phyloP scores from a whole-genome alignment of 2,888 invertebrate genomes.

The Augochlorella aurata region DNA sequence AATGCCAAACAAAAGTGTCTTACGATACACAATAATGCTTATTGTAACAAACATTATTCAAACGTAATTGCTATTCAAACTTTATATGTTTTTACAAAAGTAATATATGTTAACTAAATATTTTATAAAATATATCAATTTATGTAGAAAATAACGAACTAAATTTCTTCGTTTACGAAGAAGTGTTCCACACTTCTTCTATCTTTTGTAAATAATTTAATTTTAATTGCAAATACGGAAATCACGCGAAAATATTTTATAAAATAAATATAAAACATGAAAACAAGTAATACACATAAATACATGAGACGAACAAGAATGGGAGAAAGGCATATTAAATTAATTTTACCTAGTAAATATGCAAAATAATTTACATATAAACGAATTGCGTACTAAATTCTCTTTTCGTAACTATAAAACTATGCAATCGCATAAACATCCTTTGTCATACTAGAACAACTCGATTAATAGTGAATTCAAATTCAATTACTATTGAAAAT shows the following conservation, averaged over 20 bases:
- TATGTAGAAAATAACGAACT: background rate
- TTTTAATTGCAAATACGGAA: too few relatives aligned
- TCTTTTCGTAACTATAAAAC: background rate
- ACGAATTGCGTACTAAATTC: background rate
- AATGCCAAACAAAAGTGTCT: conserved; percentile 57
- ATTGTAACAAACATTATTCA: conserved; percentile 9
- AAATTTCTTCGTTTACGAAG: background rate
- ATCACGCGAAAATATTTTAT: background rate
- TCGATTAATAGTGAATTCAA: background rate
- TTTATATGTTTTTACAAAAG: background rate
- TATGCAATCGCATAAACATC: background rate
- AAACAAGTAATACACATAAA: background rate
- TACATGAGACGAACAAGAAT: background rate
- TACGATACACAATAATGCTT: conserved; percentile 21
- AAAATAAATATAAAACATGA: background rate
- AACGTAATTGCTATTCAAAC: conserved; percentile 2
- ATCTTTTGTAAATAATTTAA: too few relatives aligned
- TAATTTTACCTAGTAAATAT: background rate
- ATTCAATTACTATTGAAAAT: conserved; percentile 20
- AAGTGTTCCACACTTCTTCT: too few relatives aligned
- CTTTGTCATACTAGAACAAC: background rate
- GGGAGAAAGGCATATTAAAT: too few relatives aligned
- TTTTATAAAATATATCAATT: background rate
- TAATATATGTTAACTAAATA: background rate
- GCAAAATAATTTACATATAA: background rate